phyloP scores from a whole-genome alignment of 1,140 invertebrate genomes.

The Penaeus indicus region DNA sequence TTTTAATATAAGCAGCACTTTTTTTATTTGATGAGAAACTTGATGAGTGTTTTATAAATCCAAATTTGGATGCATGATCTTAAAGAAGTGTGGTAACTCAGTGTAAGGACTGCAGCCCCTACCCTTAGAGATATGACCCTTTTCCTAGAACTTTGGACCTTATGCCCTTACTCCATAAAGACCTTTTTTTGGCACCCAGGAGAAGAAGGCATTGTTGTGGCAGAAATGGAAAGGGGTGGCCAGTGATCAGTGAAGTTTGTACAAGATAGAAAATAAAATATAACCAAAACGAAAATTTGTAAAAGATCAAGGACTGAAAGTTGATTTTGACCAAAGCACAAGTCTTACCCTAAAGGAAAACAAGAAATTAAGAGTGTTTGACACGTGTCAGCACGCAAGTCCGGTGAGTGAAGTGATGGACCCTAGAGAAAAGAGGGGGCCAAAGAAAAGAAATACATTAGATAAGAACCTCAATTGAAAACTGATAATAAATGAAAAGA shows the following conservation, averaged over 20 bases:
- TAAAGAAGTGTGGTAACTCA: conserved; percentile 54
- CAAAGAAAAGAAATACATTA: too few relatives aligned
- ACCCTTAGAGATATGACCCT: conserved; percentile 55
- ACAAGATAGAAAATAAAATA: conserved; percentile 26
- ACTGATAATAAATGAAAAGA: too few relatives aligned
- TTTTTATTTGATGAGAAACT: conserved; percentile 55
- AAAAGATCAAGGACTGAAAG: neutral
- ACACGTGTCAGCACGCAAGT: conserved; percentile 24
- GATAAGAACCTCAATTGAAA: too few relatives aligned
- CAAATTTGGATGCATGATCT: conserved; percentile 56
- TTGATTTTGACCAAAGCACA: conserved; percentile 49
- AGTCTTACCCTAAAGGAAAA: conserved; percentile 34
- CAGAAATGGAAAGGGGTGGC: conserved; percentile 60
- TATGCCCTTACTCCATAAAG: conserved; percentile 61
- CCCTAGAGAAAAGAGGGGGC: too few relatives aligned
- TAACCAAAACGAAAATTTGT: conserved; percentile 17
- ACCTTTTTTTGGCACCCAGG: conserved; percentile 57
- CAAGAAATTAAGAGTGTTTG: conserved; percentile 4
- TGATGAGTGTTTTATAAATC: conserved; percentile 59
- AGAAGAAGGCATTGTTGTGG: conserved; percentile 51
- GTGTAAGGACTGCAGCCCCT: conserved; percentile 59
- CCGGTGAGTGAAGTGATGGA: too few relatives aligned
- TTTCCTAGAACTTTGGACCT: conserved; percentile 61
- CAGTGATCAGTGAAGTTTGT: neutral
- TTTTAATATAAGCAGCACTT: conserved; percentile 59